Conservation (phyloP, 2,888 invertebrate species). For the Spodoptera exigua region DNA sequence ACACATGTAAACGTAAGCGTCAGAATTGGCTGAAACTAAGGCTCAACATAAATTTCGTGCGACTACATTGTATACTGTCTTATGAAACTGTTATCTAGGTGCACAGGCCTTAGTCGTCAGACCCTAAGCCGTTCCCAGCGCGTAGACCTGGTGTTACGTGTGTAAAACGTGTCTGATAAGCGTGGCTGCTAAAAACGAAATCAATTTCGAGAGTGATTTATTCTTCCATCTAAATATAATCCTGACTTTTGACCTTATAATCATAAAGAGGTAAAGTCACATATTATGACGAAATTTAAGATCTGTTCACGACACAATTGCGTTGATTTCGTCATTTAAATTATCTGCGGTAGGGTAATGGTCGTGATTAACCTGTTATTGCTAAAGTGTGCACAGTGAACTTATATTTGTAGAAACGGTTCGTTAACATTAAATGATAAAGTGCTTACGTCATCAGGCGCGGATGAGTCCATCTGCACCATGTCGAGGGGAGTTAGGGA, state of each 20-base stretch:
- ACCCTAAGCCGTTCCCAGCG: not conserved
- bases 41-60: conserved; percentile 11
- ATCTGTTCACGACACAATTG: conserved; percentile 1
- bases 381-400: conserved; percentile 8
- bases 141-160: not conserved
- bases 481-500: conserved; percentile 76
- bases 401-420: conserved; percentile 23
- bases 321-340: conserved; percentile 22
- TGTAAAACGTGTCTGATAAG: not conserved
- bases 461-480: conserved; percentile 78
- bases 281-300: not conserved
- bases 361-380: not conserved
- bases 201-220: not conserved
- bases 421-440: not conserved
- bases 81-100: conserved; percentile 27
- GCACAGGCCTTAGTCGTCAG: conserved; percentile 17
- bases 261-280: not conserved
- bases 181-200: not conserved
- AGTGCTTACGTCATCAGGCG: conserved; percentile 79
- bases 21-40: conserved; percentile 13
- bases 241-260: not conserved
- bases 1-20: conserved; percentile 32
- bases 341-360: conserved; percentile 6
- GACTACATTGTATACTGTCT: conserved; percentile 14
- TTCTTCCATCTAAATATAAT: not conserved